Evolutionary conservation across 2,888 invertebrate species (phyloP), one percentile per base, ranked within the genome.

Genomic region (Hypena proboscidalis): DNA sequence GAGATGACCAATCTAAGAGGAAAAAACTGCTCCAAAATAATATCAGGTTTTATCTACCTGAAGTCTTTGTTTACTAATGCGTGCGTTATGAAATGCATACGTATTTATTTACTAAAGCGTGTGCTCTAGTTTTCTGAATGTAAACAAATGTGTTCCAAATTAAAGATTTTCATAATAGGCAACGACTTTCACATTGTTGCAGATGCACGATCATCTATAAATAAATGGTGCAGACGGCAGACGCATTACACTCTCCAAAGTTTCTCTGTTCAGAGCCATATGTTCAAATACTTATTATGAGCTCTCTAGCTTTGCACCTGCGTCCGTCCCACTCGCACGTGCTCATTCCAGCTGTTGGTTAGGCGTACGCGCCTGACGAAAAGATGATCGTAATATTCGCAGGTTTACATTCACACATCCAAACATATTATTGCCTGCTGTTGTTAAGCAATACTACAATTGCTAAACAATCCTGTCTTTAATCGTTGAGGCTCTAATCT

Each of bases 291-390:
- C 76, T 76, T 76, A 77, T 77, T 77, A 74, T 76, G 66, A 68
- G 70, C 74, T 74, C 69, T 67, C 59, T 52, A 58, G 59, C 57
- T 69, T 76, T 67, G 77, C 90, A 89, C 87, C 90, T 90, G 90
- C 89, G 77, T 86, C 86, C 89, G 85, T 88, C 83, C 77, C 70
- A 69, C 80, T 74, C 85, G 86, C 89, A 80, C 89, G 88, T 83
- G 89, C 86, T 74, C 57, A 42, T 56, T 70, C 79, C 67, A 67
- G 57, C 64, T 64, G 64, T 66, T 62, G 45, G 36, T 49, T 22
- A 22, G 31, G 14, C 77, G 69, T 67, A 63, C 58, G 64, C 45
- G 54, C 51, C 13, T 26, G 31, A 36, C 34, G 26, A 50, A 23
- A 33, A 33, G 30, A 67, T 63, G 68, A 55, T 48, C 48, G 44